phyloP scores from a whole-genome alignment of 2,888 invertebrate species.

The Conchocele bisecta region DNA sequence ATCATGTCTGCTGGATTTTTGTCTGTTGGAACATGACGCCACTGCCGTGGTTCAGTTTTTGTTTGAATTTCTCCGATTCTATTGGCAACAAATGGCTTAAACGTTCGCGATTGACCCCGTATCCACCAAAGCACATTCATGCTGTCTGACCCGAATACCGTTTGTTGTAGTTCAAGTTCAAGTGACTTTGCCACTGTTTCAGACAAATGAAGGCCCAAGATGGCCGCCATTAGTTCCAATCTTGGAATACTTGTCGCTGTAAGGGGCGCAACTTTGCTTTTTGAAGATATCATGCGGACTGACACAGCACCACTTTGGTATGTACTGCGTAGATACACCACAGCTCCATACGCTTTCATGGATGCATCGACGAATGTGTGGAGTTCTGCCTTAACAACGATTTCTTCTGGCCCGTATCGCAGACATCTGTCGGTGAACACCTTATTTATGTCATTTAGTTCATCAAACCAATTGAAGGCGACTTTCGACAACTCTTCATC shows the following conservation, averaged over 20 bases:
- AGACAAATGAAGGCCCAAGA: slow-evolving; percentile 8
- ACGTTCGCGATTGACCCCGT: slow-evolving; percentile 18
- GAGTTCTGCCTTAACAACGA: not conserved
- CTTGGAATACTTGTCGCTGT: slow-evolving; percentile 26
- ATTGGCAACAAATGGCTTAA: slow-evolving; percentile 55
- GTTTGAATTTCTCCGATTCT: slow-evolving; percentile 57
- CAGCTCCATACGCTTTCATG: slow-evolving; percentile 25
- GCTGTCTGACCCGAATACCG: slow-evolving; percentile 24
- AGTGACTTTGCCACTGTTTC: slow-evolving; percentile 1
- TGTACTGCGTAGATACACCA: slow-evolving; percentile 27
- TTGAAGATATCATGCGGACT: slow-evolving; percentile 20
- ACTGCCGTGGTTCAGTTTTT: slow-evolving; percentile 31
- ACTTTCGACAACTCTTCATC: not conserved
- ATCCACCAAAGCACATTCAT: slow-evolving; percentile 42
- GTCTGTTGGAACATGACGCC: slow-evolving; percentile 25
- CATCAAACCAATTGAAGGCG: slow-evolving; percentile 13
- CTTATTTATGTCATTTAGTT: not conserved
- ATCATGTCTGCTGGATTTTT: slow-evolving; percentile 26
- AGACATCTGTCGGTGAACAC: slow-evolving; percentile 41
- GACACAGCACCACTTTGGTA: slow-evolving; percentile 12
- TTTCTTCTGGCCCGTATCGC: not conserved
- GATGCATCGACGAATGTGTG: slow-evolving; percentile 55
- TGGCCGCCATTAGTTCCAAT: slow-evolving; percentile 30
- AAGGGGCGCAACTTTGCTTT: slow-evolving; percentile 33
- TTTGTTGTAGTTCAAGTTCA: not conserved